Evolutionary conservation across 2,113 vertebrate genomes (phyloP), one percentile per base, ranked within the genome.

Genomic region (Hemicordylus capensis): DNA sequence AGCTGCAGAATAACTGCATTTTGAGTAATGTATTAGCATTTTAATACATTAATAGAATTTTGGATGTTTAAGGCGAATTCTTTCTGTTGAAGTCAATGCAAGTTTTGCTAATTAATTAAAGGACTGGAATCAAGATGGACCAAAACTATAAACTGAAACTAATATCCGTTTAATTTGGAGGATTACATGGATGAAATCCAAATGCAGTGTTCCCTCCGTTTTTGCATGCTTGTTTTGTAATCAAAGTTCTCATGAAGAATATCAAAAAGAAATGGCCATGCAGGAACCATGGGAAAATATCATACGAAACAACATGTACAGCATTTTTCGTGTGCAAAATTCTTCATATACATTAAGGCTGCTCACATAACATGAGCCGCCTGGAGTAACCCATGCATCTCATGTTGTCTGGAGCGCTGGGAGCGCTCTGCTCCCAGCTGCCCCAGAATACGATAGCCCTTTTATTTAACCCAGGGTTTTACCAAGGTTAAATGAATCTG

Each of bases 41-140:
- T n/a, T 76, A 76, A 66, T 51, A 51, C 12, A 8, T 51, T 51
- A 51, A 51, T 51, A 51, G 26, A 54, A 51, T 66, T 51, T 24
- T 37, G 46, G 61, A 66, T 66, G 26, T 39, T 76, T 37, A 64
- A 39, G 46, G 66, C 4, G 24, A 76, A 51, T 75, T 54, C 44
- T 31, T 76, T 84, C 61, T 7, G 26, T 42, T 66, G 34, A 76
- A 67, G 26, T 76, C 48, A 76, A 66, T 76, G 34, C 34, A 76
- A 76, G 37, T 17, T 67, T 76, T 31, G 59, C 82, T 84, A 76
- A 84, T 84, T 66, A 76, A 66, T 66, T 84, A 76, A 64, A 74
- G 46, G n/a, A 37, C 59, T 42, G 44, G 72, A 76, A 42, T 76
- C 37, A 48, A 56, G 61, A 39, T 76, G 34, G 61, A 66, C 67